Percentiles rank a stretch among this genome's conserved stretches.
Conservation (phyloP, 2,888 invertebrate genomes). For the Chelonus formosanus region DNA sequence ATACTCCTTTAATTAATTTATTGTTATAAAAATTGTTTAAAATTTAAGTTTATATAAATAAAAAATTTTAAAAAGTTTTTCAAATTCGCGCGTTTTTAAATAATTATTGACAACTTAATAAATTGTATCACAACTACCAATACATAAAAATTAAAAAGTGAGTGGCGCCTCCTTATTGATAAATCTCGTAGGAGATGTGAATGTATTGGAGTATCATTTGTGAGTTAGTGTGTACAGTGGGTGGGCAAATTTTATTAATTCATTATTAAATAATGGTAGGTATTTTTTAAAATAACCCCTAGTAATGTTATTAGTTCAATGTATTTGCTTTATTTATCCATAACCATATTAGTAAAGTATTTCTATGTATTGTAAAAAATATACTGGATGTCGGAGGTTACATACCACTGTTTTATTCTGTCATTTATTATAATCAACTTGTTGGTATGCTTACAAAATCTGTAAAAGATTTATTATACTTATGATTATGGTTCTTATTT, state of each 20-base stretch:
- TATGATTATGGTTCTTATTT: too few relatives aligned
- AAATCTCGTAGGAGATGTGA: neutral
- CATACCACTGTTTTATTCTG: neutral
- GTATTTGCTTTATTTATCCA: neutral
- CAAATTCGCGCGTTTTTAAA: neutral
- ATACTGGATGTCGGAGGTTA: slow-evolving; percentile 9
- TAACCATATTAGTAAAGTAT: too few relatives aligned
- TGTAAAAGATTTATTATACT: too few relatives aligned
- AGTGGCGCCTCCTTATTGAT: slow-evolving; percentile 7
- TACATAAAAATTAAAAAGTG: neutral
- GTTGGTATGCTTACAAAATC: neutral
- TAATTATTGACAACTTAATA: neutral
- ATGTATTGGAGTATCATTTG: slow-evolving; percentile 4
- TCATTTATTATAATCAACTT: neutral
- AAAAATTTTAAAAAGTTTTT: too few relatives aligned
- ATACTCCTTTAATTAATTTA: neutral
- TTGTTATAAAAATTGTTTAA: neutral
- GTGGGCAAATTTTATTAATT: slow-evolving; percentile 13
- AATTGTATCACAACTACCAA: neutral
- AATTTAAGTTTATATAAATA: too few relatives aligned
- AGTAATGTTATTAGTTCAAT: neutral
- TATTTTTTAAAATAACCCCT: neutral
- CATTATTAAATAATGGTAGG: slow-evolving; percentile 16
- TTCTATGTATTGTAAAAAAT: neutral
- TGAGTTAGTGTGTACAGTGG: slow-evolving; percentile 12